Evolutionary conservation across 2,113 vertebrate genomes (phyloP).

Genomic region (Oryzias javanicus): DNA sequence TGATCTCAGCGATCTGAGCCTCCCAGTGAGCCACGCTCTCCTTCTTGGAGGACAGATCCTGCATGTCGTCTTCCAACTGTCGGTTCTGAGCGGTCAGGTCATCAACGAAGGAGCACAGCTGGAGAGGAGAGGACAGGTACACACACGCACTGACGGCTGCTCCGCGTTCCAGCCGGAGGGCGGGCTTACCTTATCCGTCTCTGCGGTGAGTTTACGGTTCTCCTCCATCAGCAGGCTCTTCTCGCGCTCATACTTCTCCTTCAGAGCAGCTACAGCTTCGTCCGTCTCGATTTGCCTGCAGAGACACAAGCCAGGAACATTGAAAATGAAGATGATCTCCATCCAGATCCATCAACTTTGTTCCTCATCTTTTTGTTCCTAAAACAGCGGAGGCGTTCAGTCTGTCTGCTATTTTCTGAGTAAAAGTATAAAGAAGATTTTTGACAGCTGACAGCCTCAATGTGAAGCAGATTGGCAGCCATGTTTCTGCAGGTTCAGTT

Average conservation of each 20-base stretch:
- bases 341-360: no score
- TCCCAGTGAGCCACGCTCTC: constrained; percentile 97
- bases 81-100: constrained; percentile 89
- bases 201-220: constrained; percentile 85
- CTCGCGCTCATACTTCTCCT: constrained; percentile 89
- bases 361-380: no score
- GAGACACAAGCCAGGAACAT: neutral
- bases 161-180: neutral
- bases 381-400: no score
- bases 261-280: constrained; percentile 81
- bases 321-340: no score
- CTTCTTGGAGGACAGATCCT: constrained; percentile 90
- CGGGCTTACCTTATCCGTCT: constrained; percentile 86
- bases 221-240: constrained; percentile 84
- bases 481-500: no score
- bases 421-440: no score
- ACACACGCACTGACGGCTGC: neutral
- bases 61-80: constrained; percentile 92
- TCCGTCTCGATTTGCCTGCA: constrained; percentile 88
- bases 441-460: no score
- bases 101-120: constrained; percentile 93
- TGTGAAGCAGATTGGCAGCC: no score
- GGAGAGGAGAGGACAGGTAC: neutral
- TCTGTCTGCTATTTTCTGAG: no score
- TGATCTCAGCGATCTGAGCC: constrained; percentile 98